Conservation (phyloP, 37 sponge, comb jelly and placozoan genomes). For the Ephydatia muelleri region DNA sequence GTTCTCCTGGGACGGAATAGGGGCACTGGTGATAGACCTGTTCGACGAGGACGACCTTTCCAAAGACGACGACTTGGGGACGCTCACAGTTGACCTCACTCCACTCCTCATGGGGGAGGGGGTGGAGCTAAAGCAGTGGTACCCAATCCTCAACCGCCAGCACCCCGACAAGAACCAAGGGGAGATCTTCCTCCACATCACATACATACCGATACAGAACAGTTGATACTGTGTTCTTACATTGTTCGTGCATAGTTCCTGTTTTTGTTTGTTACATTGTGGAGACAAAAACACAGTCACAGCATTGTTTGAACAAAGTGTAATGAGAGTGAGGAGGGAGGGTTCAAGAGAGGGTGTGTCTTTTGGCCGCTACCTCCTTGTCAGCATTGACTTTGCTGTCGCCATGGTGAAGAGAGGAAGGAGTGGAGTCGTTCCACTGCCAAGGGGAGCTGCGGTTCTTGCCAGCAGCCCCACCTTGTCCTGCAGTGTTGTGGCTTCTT, state of each 20-base stretch:
- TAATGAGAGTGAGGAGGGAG: background rate
- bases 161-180: conserved; percentile 67
- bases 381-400: background rate
- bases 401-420: background rate
- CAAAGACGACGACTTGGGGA: conserved; percentile 82
- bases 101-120: conserved; percentile 27
- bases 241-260: background rate
- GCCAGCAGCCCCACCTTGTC: conserved; percentile 4
- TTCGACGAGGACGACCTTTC: conserved; percentile 76
- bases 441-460: background rate
- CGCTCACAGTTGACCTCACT: conserved; percentile 36
- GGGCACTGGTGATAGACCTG: conserved; percentile 56
- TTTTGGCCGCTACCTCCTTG: background rate
- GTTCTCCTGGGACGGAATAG: conserved; percentile 85
- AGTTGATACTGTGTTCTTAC: background rate
- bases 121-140: conserved; percentile 50
- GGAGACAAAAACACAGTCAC: too few species aligned
- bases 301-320: background rate
- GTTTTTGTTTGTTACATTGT: background rate
- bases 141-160: conserved; percentile 63
- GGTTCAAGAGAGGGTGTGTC: too few species aligned
- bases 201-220: conserved; percentile 46
- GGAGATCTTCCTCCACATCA: conserved; percentile 45
- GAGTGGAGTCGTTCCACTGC: background rate
- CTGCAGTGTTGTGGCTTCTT: background rate